Percentiles rank a stretch among this genome's conserved stretches.
Evolutionary conservation across 2,888 invertebrate species (phyloP).

Genomic region (Drosophila paranaensis): DNA sequence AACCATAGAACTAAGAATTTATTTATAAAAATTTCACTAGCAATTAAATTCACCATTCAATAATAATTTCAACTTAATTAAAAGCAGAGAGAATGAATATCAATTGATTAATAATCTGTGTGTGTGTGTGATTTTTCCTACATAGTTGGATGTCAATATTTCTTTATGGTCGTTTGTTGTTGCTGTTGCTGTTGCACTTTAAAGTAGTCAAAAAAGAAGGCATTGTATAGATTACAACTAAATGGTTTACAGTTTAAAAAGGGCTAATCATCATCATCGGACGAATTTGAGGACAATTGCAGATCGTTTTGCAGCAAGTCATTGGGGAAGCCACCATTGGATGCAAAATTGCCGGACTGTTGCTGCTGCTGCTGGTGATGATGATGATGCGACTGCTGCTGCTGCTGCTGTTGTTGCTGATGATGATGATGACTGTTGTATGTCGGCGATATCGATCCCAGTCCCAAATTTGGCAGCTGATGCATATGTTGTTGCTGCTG

Average conservation of each 20-base stretch:
- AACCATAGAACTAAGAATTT: conserved; percentile 66
- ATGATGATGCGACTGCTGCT: conserved; percentile 42
- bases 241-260: conserved; percentile 36
- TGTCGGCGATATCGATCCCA: conserved; percentile 69
- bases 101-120: conserved; percentile 39
- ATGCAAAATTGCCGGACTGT: conserved; percentile 78
- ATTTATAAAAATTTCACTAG: conserved; percentile 78
- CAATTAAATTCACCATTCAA: conserved; percentile 78
- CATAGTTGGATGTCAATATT: conserved; percentile 9
- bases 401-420: conserved; percentile 41
- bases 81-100: conserved; percentile 66
- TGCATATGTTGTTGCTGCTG: conserved; percentile 70
- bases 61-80: conserved; percentile 70
- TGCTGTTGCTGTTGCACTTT: conserved; percentile 16
- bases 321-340: conserved; percentile 81
- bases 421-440: conserved; percentile 46
- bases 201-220: conserved; percentile 45
- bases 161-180: conserved; percentile 13
- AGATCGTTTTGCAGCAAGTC: conserved; percentile 92
- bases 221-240: conserved; percentile 42
- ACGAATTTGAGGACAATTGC: conserved; percentile 93
- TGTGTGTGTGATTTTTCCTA: conserved; percentile 5
- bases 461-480: conserved; percentile 78
- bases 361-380: conserved; percentile 60
- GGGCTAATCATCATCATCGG: conserved; percentile 86